These are phyloP conservation scores for Meta bourneti DNA, from an alignment of 2,888 invertebrate genomes.

Conservation along the genomic window DNA sequence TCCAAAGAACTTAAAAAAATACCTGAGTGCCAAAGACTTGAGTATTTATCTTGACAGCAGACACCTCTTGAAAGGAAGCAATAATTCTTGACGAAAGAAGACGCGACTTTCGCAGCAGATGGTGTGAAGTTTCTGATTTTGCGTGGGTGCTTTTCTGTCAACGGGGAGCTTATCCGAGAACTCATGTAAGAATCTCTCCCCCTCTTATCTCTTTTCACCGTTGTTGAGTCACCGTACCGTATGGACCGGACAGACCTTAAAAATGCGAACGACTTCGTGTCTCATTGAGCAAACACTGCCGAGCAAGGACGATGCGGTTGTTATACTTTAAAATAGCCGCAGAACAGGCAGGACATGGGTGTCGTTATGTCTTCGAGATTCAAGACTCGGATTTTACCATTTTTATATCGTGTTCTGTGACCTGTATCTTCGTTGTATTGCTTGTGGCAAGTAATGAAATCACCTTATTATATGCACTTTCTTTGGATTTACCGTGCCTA, in stretches of 20 bases:
- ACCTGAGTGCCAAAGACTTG: background rate
- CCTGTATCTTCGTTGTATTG: too few species aligned
- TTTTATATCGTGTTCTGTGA: too few species aligned
- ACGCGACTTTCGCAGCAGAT: slow-evolving; percentile 46
- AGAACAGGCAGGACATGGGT: background rate
- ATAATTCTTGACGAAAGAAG: slow-evolving; percentile 27
- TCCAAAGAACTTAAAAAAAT: background rate
- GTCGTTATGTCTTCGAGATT: background rate
- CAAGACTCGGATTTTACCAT: too few species aligned
- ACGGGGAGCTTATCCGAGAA: slow-evolving; percentile 38
- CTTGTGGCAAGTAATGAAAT: too few species aligned
- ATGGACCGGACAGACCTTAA: slow-evolving; percentile 24
- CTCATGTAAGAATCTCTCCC: slow-evolving; percentile 30
- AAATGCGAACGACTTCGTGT: slow-evolving; percentile 19
- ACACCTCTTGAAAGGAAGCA: slow-evolving; percentile 27
- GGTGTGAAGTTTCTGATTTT: slow-evolving; percentile 39
- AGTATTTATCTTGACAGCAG: slow-evolving; percentile 18
- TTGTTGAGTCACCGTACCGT: slow-evolving; percentile 31
- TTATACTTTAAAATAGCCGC: slow-evolving; percentile 26
- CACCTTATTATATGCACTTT: too few species aligned
- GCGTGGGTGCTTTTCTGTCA: slow-evolving; percentile 70
- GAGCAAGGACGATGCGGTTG: background rate
- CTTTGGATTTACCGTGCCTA: too few species aligned
- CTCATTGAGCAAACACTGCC: slow-evolving; percentile 26
- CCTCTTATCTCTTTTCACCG: slow-evolving; percentile 32